Percentiles rank a stretch among this genome's conserved stretches.
Evolutionary conservation across 23 tunicate genomes (phyloP).

Genomic region (Trididemnum nubilum): DNA sequence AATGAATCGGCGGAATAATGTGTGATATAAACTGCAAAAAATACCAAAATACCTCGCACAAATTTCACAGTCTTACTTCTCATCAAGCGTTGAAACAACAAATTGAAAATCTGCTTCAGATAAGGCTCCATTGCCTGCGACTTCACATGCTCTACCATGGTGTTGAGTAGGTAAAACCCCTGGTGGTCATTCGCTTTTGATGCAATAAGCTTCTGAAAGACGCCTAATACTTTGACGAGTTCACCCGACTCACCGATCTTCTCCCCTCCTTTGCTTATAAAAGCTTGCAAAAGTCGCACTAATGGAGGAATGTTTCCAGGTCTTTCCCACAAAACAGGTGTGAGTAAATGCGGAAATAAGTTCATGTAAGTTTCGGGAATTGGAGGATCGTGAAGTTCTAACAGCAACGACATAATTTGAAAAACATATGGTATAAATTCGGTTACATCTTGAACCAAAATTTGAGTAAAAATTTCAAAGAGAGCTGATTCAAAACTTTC

Average conservation of each 20-base stretch:
- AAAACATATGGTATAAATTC: conserved; percentile 98
- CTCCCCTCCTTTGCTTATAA: conserved; percentile 80
- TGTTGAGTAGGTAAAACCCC: conserved; percentile 75
- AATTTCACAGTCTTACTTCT: conserved; percentile 73
- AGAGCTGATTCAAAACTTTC: conserved; percentile 71
- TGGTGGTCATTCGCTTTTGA: conserved; percentile 89
- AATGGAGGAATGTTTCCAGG: conserved; percentile 91
- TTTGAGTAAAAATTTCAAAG: conserved; percentile 74
- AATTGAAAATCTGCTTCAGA: conserved; percentile 69
- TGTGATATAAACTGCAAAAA: conserved; percentile 67
- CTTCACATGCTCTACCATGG: conserved; percentile 61
- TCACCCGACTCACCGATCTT: conserved; percentile 49
- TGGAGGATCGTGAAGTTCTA: conserved; percentile 82
- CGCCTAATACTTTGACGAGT: conserved; percentile 71
- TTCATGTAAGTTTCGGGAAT: conserved; percentile 82
- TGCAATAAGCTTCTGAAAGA: conserved; percentile 90
- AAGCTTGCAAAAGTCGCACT: conserved; percentile 79
- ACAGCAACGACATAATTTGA: conserved; percentile 91
- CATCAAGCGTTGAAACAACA: conserved; percentile 75
- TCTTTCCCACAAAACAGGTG: conserved; percentile 87
- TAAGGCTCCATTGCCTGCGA: conserved; percentile 37
- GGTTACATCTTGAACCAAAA: conserved; percentile 72
- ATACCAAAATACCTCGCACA: conserved; percentile 82
- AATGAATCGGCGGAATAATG: conserved; percentile 68
- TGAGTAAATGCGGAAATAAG: conserved; percentile 70